Base-by-base conservation (phyloP, 2,113 vertebrate genomes). In the Paedocypris sp. region DNA sequence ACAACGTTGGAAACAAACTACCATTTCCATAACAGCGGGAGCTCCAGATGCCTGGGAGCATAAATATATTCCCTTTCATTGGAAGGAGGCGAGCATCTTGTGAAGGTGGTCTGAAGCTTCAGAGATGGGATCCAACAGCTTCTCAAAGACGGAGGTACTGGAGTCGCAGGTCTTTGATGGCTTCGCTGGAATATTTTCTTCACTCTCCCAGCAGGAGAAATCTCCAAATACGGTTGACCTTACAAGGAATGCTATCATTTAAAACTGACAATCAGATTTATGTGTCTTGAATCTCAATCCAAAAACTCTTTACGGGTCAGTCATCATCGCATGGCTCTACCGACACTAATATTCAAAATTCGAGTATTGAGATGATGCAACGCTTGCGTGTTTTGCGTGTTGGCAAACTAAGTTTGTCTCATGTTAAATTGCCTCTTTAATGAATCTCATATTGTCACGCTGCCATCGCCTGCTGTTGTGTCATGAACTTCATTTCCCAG, bases 111-210 rank as follows among this genome's bases (percentile, higher is more conserved):
- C 43, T 38, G 39, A 67, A 35, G 41, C 51, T 53, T 74, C 64
- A 72, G 25, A 57, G 63, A 67, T 52, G 64, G 68, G 15, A 64
- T 79, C 74, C 80, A 68, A 66, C 74, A 66, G 72, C 66, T 73
- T 36, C 71, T 77, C 68, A 54, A 49, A 62, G 47, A 53, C 60
- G 67, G 70, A 71, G 42, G 47, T 39, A 38, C 16, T 45, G 31
- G 50, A 45, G 50, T 36, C 42, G 7, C 3, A 28, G 18, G 10
- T 18, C 76, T 83, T 79, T 78, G 67, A 78, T 77, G 72, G 66
- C 62, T 64, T 28, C 70, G 64, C 54, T 41, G 33, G 66, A 65
- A 28, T 22, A 41, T 59, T 68, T 38, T 47, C 64, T 12, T 8
- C 42, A 42, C 13, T 9, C 15, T 31, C 36, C n/a, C 36, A 26